These are phyloP conservation scores for Eolophus roseicapilla DNA, from an alignment of 2,113 vertebrate species.

Conservation along the genomic window DNA sequence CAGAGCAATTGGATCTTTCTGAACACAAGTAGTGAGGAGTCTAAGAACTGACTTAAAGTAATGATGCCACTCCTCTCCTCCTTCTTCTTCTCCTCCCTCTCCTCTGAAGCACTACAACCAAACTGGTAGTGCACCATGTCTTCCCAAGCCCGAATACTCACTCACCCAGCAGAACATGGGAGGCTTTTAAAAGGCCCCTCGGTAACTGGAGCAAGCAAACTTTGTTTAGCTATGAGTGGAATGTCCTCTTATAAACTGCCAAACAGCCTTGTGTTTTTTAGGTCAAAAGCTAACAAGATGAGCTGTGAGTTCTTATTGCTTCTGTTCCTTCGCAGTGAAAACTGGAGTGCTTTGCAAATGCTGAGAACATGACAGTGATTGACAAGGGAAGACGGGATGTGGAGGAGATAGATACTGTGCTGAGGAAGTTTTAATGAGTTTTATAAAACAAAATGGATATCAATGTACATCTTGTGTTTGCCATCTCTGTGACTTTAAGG, in stretches of 20 bases:
- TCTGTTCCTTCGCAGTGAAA: neutral
- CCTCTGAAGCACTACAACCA: neutral
- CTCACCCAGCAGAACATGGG: neutral
- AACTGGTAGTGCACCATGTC: neutral
- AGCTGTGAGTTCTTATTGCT: neutral
- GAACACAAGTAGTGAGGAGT: neutral
- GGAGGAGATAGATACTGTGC: neutral
- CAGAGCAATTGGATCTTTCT: neutral
- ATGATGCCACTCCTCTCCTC: neutral
- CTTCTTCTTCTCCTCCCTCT: neutral
- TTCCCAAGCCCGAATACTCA: neutral
- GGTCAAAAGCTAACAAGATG: neutral
- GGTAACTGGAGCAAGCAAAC: neutral
- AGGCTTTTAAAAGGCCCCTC: neutral
- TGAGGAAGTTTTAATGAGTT: neutral
- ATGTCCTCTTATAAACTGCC: conserved; percentile 3
- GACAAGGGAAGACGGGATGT: neutral
- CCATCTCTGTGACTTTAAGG: neutral
- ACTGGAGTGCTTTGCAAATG: neutral
- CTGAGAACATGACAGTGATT: neutral
- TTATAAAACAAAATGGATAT: neutral
- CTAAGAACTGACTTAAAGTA: neutral
- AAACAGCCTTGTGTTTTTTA: neutral
- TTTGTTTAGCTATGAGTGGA: neutral
- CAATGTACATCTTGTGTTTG: neutral